phyloP scores from a whole-genome alignment of 2,888 invertebrate species.

The Notodonta ziczac region DNA sequence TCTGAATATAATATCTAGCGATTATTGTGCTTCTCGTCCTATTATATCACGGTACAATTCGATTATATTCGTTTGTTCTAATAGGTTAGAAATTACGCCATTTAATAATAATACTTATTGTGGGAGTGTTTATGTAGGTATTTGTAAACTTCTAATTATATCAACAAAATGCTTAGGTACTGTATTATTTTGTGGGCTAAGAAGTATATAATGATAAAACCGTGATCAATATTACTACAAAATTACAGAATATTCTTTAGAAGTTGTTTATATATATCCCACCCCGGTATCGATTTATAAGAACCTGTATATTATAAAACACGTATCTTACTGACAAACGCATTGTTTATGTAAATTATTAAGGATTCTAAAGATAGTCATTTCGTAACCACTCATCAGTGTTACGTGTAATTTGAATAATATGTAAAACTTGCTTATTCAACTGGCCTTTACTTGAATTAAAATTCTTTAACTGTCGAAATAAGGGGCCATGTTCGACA shows the following conservation, averaged over 20 bases:
- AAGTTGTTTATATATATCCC: neutral
- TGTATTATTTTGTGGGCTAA: no score
- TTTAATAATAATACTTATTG: no score
- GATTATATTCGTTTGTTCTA: neutral
- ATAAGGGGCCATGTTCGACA: no score
- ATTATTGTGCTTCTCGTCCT: neutral
- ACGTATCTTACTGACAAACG: neutral
- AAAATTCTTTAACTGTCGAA: no score
- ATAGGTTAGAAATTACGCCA: no score
- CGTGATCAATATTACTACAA: no score
- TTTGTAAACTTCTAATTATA: no score
- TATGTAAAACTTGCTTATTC: slow-evolving; percentile 10
- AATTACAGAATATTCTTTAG: no score
- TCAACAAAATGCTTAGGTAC: no score
- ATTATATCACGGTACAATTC: neutral
- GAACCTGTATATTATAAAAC: neutral
- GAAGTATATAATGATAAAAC: no score
- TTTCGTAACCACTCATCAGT: slow-evolving; percentile 23
- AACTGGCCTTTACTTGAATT: slow-evolving; percentile 11
- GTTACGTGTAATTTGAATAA: slow-evolving; percentile 5
- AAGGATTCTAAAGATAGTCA: slow-evolving; percentile 24
- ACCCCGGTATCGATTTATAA: neutral
- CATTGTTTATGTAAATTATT: slow-evolving; percentile 13
- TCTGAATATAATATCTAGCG: slow-evolving; percentile 1
- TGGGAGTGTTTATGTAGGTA: neutral